Conservation (phyloP, 2,888 invertebrate genomes). For the Tinea semifulvella region DNA sequence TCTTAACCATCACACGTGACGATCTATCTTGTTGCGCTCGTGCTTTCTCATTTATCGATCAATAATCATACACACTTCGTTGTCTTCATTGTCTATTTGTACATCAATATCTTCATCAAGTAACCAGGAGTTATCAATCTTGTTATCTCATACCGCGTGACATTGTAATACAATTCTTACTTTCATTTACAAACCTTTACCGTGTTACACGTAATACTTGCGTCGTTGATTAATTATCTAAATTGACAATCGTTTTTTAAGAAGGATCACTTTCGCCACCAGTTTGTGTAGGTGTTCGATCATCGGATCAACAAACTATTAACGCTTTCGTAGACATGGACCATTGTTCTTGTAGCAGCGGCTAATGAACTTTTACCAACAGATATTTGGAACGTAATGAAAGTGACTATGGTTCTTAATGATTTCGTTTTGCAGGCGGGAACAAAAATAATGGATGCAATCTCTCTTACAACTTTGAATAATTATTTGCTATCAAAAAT, state of each 20-base stretch:
- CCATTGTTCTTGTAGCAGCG: constrained; percentile 39
- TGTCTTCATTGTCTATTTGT: too few relatives aligned
- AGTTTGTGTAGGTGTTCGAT: constrained; percentile 36
- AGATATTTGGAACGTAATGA: constrained; percentile 31
- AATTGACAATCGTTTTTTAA: constrained; percentile 26
- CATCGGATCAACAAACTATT: constrained; percentile 32
- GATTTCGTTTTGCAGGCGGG: constrained; percentile 30
- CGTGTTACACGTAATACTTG: constrained; percentile 28
- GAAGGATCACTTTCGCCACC: constrained; percentile 44
- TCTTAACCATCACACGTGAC: constrained; percentile 41
- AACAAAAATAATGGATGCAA: constrained; percentile 11
- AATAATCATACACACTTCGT: background rate
- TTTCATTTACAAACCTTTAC: constrained; percentile 7
- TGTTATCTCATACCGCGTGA: background rate
- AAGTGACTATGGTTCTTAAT: constrained; percentile 35
- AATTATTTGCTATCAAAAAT: constrained; percentile 9
- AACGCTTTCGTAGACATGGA: constrained; percentile 23
- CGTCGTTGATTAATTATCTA: constrained; percentile 37
- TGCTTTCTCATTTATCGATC: constrained; percentile 33
- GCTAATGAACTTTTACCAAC: constrained; percentile 49
- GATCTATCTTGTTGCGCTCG: constrained; percentile 24
- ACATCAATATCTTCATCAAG: constrained; percentile 1
- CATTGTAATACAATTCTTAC: background rate
- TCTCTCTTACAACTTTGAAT: background rate
- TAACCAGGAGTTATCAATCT: background rate